A percentile compares a stretch with the other conserved stretches of the same genome.
Conservation (phyloP, 1,140 invertebrate genomes). For the Frieseomelitta varia region DNA sequence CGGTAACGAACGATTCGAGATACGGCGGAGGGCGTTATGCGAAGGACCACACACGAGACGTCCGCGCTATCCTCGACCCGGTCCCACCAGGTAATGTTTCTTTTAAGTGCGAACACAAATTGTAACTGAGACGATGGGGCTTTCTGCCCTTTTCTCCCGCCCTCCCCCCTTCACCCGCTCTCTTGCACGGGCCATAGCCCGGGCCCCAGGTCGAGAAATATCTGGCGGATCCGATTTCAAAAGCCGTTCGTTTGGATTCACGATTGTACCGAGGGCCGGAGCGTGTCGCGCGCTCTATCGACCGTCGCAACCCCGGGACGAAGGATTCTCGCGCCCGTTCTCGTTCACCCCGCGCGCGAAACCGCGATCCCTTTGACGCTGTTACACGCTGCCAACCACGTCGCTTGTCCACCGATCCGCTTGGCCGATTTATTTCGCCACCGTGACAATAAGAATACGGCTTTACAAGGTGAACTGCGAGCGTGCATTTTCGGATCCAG, state of each 20-base stretch:
- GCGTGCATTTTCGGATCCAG: background rate
- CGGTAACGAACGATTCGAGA: conserved; percentile 80
- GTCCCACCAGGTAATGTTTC: conserved; percentile 80
- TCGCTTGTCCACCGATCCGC: background rate
- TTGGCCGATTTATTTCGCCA: conserved; percentile 37
- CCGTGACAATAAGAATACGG: conserved; percentile 15
- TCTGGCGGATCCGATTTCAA: conserved; percentile 80
- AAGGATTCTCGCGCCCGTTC: conserved; percentile 23
- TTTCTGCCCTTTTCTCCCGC: conserved; percentile 23
- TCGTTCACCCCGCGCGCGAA: conserved; percentile 26
- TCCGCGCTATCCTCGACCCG: conserved; percentile 70
- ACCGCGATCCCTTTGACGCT: conserved; percentile 36
- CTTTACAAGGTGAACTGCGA: conserved; percentile 6
- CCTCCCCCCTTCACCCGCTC: background rate
- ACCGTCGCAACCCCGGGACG: conserved; percentile 17
- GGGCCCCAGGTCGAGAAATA: conserved; percentile 64
- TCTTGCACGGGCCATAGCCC: conserved; percentile 44
- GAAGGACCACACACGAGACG: conserved; percentile 77
- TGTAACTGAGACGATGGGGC: conserved; percentile 81
- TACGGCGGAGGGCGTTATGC: conserved; percentile 72
- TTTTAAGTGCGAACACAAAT: conserved; percentile 83
- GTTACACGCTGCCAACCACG: background rate
- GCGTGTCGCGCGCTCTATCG: conserved; percentile 51
- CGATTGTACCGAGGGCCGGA: conserved; percentile 56
- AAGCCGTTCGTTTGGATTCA: conserved; percentile 72